Percentiles rank a stretch among this genome's conserved stretches.
Evolutionary conservation across 92 coral and sea anemone genomes (phyloP).

Genomic region (Virgularia gustaviana): DNA sequence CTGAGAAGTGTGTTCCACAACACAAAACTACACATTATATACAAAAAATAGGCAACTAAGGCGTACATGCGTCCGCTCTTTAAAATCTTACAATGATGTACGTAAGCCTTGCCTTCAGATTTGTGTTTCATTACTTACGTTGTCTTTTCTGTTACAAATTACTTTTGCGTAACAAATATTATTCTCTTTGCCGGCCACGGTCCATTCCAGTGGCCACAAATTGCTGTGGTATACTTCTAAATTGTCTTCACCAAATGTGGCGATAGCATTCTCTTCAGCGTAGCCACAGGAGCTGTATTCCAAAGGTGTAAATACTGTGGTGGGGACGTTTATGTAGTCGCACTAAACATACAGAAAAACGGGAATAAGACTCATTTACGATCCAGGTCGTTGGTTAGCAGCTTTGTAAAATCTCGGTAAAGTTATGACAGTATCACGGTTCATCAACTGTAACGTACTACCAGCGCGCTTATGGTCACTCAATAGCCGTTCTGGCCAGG

Average conservation of each 20-base stretch:
- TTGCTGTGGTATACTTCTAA: conserved; percentile 79
- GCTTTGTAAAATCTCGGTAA: no score
- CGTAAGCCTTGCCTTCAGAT: no score
- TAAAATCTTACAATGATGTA: no score
- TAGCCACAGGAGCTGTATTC: conserved; percentile 94
- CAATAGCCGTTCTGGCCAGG: no score
- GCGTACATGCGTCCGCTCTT: no score
- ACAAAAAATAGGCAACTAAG: no score
- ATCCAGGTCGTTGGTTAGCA: no score
- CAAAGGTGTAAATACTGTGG: conserved; percentile 94
- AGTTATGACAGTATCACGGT: no score
- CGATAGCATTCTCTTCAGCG: conserved; percentile 80
- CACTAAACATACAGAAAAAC: conserved; percentile 54
- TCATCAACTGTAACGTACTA: no score
- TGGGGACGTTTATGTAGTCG: conserved; percentile 85
- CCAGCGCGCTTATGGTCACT: no score
- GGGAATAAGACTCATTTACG: background rate
- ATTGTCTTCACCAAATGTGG: conserved; percentile 73
- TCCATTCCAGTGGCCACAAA: conserved; percentile 82
- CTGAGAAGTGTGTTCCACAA: no score
- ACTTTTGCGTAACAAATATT: conserved; percentile 78
- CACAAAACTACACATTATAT: no score
- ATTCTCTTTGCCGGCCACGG: conserved; percentile 74
- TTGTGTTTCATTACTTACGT: conserved; percentile 52
- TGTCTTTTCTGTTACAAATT: conserved; percentile 75